Base-by-base conservation (phyloP, 2,888 invertebrate species). In the Lochmaea capreae region DNA sequence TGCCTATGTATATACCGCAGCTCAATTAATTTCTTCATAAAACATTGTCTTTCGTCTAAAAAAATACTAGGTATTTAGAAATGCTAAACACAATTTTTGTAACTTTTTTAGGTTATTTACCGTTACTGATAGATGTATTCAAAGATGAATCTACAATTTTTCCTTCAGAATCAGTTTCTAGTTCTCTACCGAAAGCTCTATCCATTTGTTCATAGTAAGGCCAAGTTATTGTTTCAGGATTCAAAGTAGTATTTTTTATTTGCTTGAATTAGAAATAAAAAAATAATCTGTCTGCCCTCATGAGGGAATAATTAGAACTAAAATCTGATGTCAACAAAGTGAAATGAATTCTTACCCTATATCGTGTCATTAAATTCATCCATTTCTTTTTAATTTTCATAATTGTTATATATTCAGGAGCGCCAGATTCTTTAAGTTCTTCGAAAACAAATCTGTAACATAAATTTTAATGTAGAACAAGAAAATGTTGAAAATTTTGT, bases 301-400 rank as follows among this genome's bases (percentile, higher is more conserved):
- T n/a, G n/a, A n/a, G n/a, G n/a, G n/a, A n/a, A n/a, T n/a, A n/a
- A n/a, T n/a, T n/a, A n/a, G n/a, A n/a, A n/a, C n/a, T n/a, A n/a
- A n/a, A n/a, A n/a, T n/a, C n/a, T n/a, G n/a, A n/a, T n/a, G 42
- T 42, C 42, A 42, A 10, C 42, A 42, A n/a, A 10, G 42, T 42
- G 42, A 42, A 42, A 11, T 42, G 11, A n/a, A 39, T 39, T 52
- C 26, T 42, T 63, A 82, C 82, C 75, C 81, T 80, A 70, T 81
- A 82, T 72, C 81, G 71, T 22, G 82, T 81, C 77, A 82, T 80
- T 62, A 82, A 77, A 76, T 82, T 82, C 82, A 82, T 82, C 82
- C 82, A 82, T 66, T 82, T 82, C 76, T 82, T 82, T 72, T 82
- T 82, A 69, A 82, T 82, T 70, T 81, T 82, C 9, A 77, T 76